Evolutionary conservation across 2,797 vertebrate genomes (phyloP).

Genomic region (Lerista edwardsae): DNA sequence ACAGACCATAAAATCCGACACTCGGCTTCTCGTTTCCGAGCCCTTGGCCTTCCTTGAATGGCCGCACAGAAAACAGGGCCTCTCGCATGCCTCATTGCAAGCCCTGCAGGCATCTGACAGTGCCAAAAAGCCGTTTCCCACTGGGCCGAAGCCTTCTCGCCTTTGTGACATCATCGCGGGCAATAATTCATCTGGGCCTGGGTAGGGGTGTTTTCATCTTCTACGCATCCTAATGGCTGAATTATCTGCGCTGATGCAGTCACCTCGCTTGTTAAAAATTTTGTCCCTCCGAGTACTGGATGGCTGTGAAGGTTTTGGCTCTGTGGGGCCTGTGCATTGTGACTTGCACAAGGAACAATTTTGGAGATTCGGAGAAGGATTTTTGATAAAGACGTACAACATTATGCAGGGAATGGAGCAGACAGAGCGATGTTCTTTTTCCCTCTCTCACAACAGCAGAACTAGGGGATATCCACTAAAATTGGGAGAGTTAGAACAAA

Average conservation of each 20-base stretch:
- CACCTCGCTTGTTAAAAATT: slow-evolving; percentile 68
- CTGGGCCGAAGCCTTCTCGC: slow-evolving; percentile 43
- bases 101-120: slow-evolving; percentile 57
- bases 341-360: slow-evolving; percentile 27
- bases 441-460: no score
- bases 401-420: no score
- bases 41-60: slow-evolving; percentile 58
- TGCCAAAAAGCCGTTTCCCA: slow-evolving; percentile 38
- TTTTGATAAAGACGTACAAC: no score
- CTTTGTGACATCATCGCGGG: slow-evolving; percentile 59
- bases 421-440: no score
- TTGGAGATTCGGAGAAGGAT: no score
- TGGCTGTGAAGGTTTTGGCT: slow-evolving; percentile 31
- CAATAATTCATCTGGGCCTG: slow-evolving; percentile 67
- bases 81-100: slow-evolving; percentile 59
- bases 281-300: slow-evolving; percentile 57
- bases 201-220: slow-evolving; percentile 59
- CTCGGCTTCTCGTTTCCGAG: slow-evolving; percentile 61
- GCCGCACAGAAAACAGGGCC: slow-evolving; percentile 55
- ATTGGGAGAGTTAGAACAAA: no score
- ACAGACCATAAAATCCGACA: neutral
- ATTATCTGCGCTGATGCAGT: slow-evolving; percentile 67
- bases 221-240: slow-evolving; percentile 63
- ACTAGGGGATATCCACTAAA: no score
- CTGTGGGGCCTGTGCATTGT: slow-evolving; percentile 40